phyloP scores from a whole-genome alignment of 2,888 invertebrate genomes.

The Phortica magna region DNA sequence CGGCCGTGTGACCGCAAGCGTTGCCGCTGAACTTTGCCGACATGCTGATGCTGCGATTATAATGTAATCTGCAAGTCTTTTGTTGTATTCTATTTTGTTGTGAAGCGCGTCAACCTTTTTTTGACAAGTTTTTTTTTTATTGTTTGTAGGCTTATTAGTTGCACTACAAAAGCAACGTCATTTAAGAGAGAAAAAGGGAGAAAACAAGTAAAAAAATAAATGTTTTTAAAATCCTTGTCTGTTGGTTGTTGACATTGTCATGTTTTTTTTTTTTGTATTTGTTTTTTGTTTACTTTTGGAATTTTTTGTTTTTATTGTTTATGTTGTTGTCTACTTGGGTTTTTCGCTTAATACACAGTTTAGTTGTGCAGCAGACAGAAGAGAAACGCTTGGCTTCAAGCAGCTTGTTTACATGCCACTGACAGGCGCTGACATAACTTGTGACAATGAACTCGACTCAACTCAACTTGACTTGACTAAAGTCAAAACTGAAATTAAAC shows the following conservation, averaged over 20 bases:
- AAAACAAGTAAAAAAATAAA: too few relatives aligned
- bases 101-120: not conserved
- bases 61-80: not conserved
- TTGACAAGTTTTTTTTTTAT: not conserved
- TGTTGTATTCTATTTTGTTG: not conserved
- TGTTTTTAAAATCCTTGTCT: conserved; percentile 29
- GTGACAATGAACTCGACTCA: conserved; percentile 16
- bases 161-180: not conserved
- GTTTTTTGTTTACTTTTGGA: not conserved
- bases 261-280: not conserved
- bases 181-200: not conserved
- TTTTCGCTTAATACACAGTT: conserved; percentile 21
- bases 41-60: not conserved
- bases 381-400: not conserved
- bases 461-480: not conserved
- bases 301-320: not conserved
- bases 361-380: not conserved
- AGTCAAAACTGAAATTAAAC: not conserved
- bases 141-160: not conserved
- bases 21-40: not conserved
- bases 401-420: conserved; percentile 11
- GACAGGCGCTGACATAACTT: conserved; percentile 23
- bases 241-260: not conserved
- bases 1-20: conserved; percentile 7
- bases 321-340: not conserved